Percentiles rank a stretch among this genome's conserved stretches.
These are phyloP conservation scores for Hydrotaea cyrtoneurina DNA, from an alignment of 2,888 invertebrate genomes.

Conservation along the genomic window DNA sequence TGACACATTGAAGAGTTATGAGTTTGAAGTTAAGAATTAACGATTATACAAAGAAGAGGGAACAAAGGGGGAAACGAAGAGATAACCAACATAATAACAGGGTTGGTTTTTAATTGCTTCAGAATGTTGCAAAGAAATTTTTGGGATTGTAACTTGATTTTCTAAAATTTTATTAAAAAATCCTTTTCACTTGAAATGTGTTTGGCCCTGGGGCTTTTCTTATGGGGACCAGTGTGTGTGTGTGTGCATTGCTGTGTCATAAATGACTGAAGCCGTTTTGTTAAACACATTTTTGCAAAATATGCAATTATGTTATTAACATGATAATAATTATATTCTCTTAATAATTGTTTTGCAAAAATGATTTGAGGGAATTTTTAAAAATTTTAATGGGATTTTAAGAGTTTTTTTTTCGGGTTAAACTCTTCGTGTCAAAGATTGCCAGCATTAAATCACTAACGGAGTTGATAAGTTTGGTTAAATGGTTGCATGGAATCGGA, in stretches of 20 bases:
- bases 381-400: too few relatives aligned
- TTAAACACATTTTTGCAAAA: slow-evolving; percentile 18
- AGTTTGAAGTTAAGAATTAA: slow-evolving; percentile 63
- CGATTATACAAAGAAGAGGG: slow-evolving; percentile 27
- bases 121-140: slow-evolving; percentile 3
- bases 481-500: too few relatives aligned
- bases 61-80: not conserved
- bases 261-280: slow-evolving; percentile 1
- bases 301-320: slow-evolving; percentile 28
- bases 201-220: not conserved
- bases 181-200: slow-evolving; percentile 2
- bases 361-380: not conserved
- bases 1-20: slow-evolving; percentile 65
- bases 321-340: slow-evolving; percentile 14
- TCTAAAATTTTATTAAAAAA: not conserved
- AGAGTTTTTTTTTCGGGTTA: too few relatives aligned
- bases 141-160: not conserved
- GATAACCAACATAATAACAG: slow-evolving; percentile 49
- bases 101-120: slow-evolving; percentile 41
- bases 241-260: too few relatives aligned
- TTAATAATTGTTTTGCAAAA: not conserved
- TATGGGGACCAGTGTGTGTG: not conserved
- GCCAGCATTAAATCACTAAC: too few relatives aligned
- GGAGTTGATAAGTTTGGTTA: too few relatives aligned
- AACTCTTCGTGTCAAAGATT: too few relatives aligned